phyloP scores from a whole-genome alignment of 1,140 invertebrate genomes.

The Drosophila simulans region DNA sequence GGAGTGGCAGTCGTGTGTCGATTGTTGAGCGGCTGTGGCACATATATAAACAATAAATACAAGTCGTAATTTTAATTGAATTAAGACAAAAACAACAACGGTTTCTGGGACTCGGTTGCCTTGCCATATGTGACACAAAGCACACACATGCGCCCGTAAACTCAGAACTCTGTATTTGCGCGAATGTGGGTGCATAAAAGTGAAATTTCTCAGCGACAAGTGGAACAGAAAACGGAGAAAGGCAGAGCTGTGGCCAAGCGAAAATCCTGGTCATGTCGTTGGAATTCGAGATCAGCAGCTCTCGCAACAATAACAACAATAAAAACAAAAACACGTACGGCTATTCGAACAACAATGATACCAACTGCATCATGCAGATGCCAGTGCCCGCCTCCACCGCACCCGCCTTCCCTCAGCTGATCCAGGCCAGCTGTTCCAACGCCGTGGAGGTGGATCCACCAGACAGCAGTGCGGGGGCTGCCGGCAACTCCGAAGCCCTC shows the following conservation, averaged over 20 bases:
- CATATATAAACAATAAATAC: constrained; percentile 7
- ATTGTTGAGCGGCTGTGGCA: background rate
- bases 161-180: constrained; percentile 12
- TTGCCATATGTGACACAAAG: constrained; percentile 14
- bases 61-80: constrained; percentile 22
- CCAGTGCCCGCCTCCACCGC: constrained; percentile 15
- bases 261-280: constrained; percentile 20
- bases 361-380: constrained; percentile 38
- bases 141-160: constrained; percentile 4
- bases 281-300: constrained; percentile 16
- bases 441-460: constrained; percentile 2
- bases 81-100: constrained; percentile 18
- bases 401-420: constrained; percentile 36
- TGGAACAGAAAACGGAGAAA: constrained; percentile 12
- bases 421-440: constrained; percentile 53
- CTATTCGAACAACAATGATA: constrained; percentile 50
- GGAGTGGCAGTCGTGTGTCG: background rate
- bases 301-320: constrained; percentile 25
- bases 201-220: constrained; percentile 26
- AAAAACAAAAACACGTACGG: constrained; percentile 33
- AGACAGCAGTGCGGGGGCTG: background rate
- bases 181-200: constrained; percentile 21
- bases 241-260: background rate
- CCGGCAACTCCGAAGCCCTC: background rate
- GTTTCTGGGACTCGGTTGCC: constrained; percentile 10